A percentile compares a stretch with the other conserved stretches of the same genome.
These are phyloP conservation scores for Melanogrammus aeglefinus DNA, from an alignment of 2,797 vertebrate genomes.

Conservation along the genomic window DNA sequence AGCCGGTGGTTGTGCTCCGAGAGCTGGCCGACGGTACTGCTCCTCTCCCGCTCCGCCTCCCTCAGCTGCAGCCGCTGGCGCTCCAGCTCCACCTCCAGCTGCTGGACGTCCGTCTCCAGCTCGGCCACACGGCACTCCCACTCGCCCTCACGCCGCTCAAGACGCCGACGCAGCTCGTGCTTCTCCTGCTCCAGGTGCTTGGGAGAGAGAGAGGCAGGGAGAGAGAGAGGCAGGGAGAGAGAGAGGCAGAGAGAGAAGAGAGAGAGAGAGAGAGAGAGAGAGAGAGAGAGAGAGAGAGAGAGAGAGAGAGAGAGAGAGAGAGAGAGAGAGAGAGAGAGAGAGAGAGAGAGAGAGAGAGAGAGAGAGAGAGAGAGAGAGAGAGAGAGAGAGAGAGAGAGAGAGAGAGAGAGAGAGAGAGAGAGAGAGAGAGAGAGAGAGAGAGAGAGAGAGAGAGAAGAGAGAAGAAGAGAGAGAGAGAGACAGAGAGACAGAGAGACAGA, in stretches of 20 bases:
- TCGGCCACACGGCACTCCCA: slow-evolving; percentile 96
- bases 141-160: slow-evolving; percentile 93
- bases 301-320: too few relatives aligned
- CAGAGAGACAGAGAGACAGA: neutral
- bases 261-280: too few relatives aligned
- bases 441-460: neutral
- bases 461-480: neutral
- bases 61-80: slow-evolving; percentile 89
- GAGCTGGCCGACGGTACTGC: slow-evolving; percentile 85
- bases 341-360: too few relatives aligned
- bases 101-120: slow-evolving; percentile 92
- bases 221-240: neutral
- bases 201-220: neutral
- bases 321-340: too few relatives aligned
- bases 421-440: neutral
- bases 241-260: too few relatives aligned
- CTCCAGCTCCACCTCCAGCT: slow-evolving; percentile 92
- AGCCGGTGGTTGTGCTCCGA: slow-evolving; percentile 97
- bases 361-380: too few relatives aligned
- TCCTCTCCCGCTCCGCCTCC: slow-evolving; percentile 89
- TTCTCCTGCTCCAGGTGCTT: slow-evolving; percentile 98
- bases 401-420: too few relatives aligned
- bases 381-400: too few relatives aligned
- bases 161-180: slow-evolving; percentile 86
- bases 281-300: too few relatives aligned